These are phyloP conservation scores for Gerris buenoi DNA, from an alignment of 1,140 invertebrate genomes.

Conservation along the genomic window DNA sequence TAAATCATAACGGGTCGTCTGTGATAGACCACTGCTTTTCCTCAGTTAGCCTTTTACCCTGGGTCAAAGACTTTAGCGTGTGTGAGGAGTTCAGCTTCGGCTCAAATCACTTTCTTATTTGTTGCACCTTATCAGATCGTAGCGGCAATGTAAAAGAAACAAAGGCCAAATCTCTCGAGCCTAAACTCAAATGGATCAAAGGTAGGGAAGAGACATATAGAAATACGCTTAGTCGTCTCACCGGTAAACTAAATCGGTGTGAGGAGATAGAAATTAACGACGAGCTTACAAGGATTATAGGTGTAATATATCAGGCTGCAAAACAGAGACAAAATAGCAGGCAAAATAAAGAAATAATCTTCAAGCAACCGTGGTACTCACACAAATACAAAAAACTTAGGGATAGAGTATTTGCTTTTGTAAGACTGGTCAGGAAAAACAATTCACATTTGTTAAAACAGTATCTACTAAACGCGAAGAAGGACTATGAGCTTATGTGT, in stretches of 20 bases:
- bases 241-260: neutral
- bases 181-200: neutral
- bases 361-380: neutral
- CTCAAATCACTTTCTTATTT: neutral
- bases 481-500: neutral
- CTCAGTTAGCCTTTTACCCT: neutral
- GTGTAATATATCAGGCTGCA: neutral
- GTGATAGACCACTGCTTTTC: neutral
- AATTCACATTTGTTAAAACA: neutral
- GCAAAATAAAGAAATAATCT: neutral
- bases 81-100: neutral
- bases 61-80: neutral
- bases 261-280: neutral
- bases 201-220: neutral
- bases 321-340: neutral
- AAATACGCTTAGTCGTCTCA: neutral
- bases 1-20: neutral
- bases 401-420: neutral
- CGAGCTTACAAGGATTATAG: neutral
- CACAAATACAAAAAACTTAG: neutral
- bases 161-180: neutral
- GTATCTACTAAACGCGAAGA: neutral
- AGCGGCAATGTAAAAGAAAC: neutral
- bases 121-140: neutral
- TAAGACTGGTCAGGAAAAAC: neutral